Percentiles rank a stretch among this genome's conserved stretches.
Conservation (phyloP, 2,888 invertebrate species). For the Apocheima hispidaria region DNA sequence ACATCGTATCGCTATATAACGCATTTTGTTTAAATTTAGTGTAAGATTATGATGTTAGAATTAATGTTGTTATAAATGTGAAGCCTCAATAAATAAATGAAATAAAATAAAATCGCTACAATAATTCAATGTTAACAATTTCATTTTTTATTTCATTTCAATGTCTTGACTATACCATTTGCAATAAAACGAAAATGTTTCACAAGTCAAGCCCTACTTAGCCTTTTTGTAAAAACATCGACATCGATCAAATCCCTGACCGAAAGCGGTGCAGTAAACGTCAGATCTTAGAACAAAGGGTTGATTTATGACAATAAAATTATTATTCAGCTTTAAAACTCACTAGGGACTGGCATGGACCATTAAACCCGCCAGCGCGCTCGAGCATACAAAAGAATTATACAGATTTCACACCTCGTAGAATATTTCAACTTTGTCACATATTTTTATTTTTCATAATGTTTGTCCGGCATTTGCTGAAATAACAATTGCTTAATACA, state of each 20-base stretch:
- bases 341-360: constrained; percentile 36
- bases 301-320: constrained; percentile 45
- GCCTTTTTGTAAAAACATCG: too few species aligned
- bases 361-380: constrained; percentile 32
- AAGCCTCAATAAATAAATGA: too few species aligned
- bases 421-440: background rate
- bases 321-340: constrained; percentile 36
- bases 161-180: too few species aligned
- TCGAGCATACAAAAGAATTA: constrained; percentile 2
- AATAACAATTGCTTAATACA: constrained; percentile 29
- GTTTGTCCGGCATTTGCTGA: constrained; percentile 30
- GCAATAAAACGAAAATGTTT: background rate
- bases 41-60: too few species aligned
- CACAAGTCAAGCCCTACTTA: background rate
- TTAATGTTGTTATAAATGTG: too few species aligned
- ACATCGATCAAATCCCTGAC: constrained; percentile 52
- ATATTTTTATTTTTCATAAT: constrained; percentile 2
- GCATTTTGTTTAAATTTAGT: too few species aligned
- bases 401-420: constrained; percentile 4
- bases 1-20: too few species aligned
- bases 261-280: constrained; percentile 41
- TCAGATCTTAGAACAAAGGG: constrained; percentile 36
- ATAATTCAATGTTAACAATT: too few species aligned
- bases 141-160: too few species aligned
- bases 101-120: too few species aligned